phyloP scores from a whole-genome alignment of 2,113 vertebrate genomes.

The Tychaedon coryphoeus region DNA sequence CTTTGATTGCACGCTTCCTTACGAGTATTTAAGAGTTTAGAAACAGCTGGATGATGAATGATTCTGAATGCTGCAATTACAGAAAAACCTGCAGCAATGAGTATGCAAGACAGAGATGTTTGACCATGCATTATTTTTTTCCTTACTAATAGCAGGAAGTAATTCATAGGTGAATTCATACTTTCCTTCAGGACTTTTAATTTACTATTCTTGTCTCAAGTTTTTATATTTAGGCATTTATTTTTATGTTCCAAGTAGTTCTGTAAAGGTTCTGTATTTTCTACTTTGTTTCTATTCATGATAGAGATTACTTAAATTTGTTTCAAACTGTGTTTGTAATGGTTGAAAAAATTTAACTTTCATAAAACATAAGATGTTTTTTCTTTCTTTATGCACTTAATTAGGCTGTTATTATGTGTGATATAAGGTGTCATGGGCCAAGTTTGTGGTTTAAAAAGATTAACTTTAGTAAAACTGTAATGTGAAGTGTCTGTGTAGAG shows the following conservation, averaged over 20 bases:
- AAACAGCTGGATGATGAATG: not conserved
- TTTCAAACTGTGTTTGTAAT: not conserved
- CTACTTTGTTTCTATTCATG: accelerated
- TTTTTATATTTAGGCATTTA: not conserved
- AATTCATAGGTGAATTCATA: not conserved
- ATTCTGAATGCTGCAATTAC: not conserved
- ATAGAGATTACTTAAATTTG: not conserved
- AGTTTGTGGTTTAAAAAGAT: not conserved
- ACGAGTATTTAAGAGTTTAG: not conserved
- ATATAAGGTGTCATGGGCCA: not conserved
- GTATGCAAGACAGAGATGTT: not conserved
- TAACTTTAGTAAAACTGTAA: not conserved
- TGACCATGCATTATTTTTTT: not conserved
- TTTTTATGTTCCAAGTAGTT: not conserved
- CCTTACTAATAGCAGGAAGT: not conserved
- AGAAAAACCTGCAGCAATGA: not conserved
- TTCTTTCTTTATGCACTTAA: not conserved
- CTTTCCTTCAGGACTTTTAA: not conserved
- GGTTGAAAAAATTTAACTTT: not conserved
- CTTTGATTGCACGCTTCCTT: not conserved
- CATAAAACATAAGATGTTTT: not conserved
- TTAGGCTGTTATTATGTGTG: not conserved
- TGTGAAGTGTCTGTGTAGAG: not conserved
- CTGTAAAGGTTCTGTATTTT: not conserved
- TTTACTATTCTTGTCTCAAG: not conserved